Conservation (phyloP, 1,140 invertebrate species). For the Drosophila burlai region DNA sequence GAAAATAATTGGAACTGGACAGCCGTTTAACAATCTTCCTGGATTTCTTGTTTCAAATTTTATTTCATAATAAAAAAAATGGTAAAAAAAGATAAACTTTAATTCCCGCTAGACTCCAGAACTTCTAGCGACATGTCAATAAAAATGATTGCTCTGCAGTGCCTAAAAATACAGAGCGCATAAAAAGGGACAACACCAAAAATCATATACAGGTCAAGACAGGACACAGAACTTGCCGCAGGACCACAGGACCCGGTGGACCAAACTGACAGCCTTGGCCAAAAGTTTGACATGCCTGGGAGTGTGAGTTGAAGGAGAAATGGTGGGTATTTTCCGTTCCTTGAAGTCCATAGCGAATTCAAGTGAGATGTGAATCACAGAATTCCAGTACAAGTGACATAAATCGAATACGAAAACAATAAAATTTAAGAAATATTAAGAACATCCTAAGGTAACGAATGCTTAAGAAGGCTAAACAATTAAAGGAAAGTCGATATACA, state of each 20-base stretch:
- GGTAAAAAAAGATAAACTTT: slow-evolving; percentile 8
- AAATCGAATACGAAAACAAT: background rate
- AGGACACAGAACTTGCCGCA: slow-evolving; percentile 1
- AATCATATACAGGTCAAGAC: slow-evolving; percentile 26
- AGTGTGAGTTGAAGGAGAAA: background rate
- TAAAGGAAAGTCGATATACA: background rate
- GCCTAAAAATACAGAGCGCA: slow-evolving; percentile 14
- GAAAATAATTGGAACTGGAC: slow-evolving; percentile 1
- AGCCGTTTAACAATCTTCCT: background rate
- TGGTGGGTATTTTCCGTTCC: background rate
- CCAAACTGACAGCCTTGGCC: slow-evolving; percentile 17
- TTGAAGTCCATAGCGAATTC: background rate
- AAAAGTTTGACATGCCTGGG: background rate
- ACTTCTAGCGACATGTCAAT: slow-evolving; percentile 19
- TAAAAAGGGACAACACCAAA: background rate
- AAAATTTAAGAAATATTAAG: background rate
- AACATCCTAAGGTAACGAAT: background rate
- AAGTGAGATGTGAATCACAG: slow-evolving; percentile 1
- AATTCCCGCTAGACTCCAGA: slow-evolving; percentile 2
- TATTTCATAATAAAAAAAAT: slow-evolving; percentile 5
- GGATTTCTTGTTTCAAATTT: background rate
- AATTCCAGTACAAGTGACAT: background rate
- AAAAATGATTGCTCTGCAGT: slow-evolving; percentile 30
- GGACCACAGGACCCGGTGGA: slow-evolving; percentile 1
- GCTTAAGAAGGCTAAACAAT: background rate